Evolutionary conservation across 2,113 vertebrate genomes (phyloP), one percentile per base, ranked within the genome.

Genomic region (Megaceryle torquata): DNA sequence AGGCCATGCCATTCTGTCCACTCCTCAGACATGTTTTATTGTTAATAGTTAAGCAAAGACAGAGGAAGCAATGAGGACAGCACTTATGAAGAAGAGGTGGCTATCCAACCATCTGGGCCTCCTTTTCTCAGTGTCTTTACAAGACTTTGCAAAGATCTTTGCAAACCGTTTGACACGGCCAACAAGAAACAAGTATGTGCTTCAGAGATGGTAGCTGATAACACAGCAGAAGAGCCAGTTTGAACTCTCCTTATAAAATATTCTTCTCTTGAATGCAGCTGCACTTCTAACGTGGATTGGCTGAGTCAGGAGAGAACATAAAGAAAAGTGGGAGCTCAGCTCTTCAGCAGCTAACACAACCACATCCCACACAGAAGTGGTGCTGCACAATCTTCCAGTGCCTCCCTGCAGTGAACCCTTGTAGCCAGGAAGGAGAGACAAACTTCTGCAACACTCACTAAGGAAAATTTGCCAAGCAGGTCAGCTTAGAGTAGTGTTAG

Each of bases 291-390:
- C 7, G 4, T 9, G 69, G 91, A 90, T 88, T 6, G 57, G 88
- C 95, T 92, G 93, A 91, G 92, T 95, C 85, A 91, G 88, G 76
- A 93, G 68, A 84, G 82, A 80, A 79, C 81, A 93, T 76, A 91
- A 94, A 91, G 92, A 57, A 96, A 96, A 93, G 46, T 4, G 21
- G 77, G 92, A 93, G 88, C 93, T 93, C 91, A 94, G 89, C 92
- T 94, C 60, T 91, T 91, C 91, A 85, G 81, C 74, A 93, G 83
- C 74, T 88, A 79, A 82, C 81, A 51, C 5, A 5, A 39, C 61
- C 72, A 37, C 86, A 60, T 91, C 81, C 92, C 93, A 86, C 83
- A 71, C 78, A 93, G 86, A 86, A 91, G 77, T 56, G 93, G 91
- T 92, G 91, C 84, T 79, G 53, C 41, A n/a, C 70, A 69, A 26